A percentile compares a stretch with the other conserved stretches of the same genome.
phyloP scores from a whole-genome alignment of 2,113 vertebrate species.

The Chloroceryle aenea region DNA sequence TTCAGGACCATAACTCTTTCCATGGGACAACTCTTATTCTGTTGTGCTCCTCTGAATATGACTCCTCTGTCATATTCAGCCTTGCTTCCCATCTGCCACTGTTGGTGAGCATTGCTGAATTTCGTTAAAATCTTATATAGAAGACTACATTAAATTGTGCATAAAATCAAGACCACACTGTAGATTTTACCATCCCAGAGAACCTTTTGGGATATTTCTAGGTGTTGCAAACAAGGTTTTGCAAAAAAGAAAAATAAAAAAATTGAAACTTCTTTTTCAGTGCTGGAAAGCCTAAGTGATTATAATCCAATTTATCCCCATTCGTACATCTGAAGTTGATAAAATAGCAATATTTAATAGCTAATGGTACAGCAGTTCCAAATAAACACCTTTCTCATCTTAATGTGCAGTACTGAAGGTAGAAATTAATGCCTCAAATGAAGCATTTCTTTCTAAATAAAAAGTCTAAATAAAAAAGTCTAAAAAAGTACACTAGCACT shows the following conservation, averaged over 20 bases:
- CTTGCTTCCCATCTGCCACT: neutral
- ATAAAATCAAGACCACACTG: neutral
- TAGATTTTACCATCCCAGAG: neutral
- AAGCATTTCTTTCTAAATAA: neutral
- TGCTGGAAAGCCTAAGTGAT: neutral
- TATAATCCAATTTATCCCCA: neutral
- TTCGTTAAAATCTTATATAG: neutral
- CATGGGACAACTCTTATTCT: neutral
- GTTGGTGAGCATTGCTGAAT: neutral
- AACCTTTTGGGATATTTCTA: neutral
- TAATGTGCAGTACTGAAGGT: neutral
- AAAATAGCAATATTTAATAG: neutral
- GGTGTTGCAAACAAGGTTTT: neutral
- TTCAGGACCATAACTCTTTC: neutral
- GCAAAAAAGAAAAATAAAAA: neutral
- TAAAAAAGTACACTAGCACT: rapidly evolving
- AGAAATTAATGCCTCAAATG: neutral
- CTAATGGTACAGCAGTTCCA: neutral
- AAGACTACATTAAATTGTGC: neutral
- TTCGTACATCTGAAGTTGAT: neutral
- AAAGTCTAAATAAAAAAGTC: neutral
- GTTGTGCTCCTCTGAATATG: no score
- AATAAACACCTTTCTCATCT: neutral
- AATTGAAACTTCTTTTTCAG: neutral
- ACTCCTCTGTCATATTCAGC: neutral